Conservation (phyloP, 1,140 invertebrate genomes). For the Epicauta chinensis region DNA sequence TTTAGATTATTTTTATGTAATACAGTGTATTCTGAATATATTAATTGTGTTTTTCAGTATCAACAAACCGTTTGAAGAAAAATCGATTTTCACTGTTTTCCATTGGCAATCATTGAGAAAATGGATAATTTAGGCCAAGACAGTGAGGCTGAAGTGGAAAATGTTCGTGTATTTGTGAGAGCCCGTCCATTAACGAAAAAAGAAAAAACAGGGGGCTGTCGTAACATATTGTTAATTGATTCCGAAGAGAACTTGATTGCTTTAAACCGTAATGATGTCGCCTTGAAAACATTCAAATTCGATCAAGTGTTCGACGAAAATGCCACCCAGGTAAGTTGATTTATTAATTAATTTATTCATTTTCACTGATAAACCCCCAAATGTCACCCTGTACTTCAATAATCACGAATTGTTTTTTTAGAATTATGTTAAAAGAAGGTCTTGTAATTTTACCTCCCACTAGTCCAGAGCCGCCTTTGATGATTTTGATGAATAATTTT, state of each 20-base stretch:
- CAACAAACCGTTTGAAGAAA: no score
- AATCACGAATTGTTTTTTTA: no score
- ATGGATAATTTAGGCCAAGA: conserved; percentile 27
- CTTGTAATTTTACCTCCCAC: no score
- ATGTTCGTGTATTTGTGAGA: conserved; percentile 80
- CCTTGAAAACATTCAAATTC: conserved; percentile 80
- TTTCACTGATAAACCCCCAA: no score
- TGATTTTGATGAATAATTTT: conserved; percentile 1
- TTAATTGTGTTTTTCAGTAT: no score
- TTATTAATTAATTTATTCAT: no score
- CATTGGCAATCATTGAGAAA: conserved; percentile 4
- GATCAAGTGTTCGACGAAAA: conserved; percentile 86
- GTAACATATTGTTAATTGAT: conserved; percentile 69
- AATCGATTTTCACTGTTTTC: no score
- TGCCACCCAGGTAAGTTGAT: conserved; percentile 70
- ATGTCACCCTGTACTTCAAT: no score
- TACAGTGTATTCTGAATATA: no score
- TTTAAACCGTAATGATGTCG: conserved; percentile 66
- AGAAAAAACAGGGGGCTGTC: conserved; percentile 63
- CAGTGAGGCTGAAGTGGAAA: conserved; percentile 48
- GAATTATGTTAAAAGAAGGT: no score
- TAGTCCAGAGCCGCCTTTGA: no score
- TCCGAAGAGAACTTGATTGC: conserved; percentile 64
- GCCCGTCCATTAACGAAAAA: conserved; percentile 79
- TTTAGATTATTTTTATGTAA: no score